Conservation (phyloP, 2,797 vertebrate genomes). For the Vultur gryphus region DNA sequence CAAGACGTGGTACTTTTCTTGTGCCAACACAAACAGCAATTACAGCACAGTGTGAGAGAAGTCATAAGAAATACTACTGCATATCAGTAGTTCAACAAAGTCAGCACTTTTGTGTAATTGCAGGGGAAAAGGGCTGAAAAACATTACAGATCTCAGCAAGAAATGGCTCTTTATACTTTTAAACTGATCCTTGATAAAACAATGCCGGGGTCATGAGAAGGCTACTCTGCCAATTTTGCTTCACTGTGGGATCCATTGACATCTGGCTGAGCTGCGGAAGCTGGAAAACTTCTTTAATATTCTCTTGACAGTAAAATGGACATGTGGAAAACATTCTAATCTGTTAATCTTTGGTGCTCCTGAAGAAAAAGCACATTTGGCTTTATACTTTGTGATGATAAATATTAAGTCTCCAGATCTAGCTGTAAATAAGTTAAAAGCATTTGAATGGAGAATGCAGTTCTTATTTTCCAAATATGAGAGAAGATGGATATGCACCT, state of each 20-base stretch:
- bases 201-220: constrained; percentile 80
- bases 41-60: constrained; percentile 83
- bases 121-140: constrained; percentile 73
- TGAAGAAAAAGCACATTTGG: constrained; percentile 78
- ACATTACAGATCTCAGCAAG: constrained; percentile 74
- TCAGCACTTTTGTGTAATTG: constrained; percentile 86
- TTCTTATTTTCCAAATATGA: constrained; percentile 58
- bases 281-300: constrained; percentile 94
- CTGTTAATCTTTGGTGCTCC: constrained; percentile 84
- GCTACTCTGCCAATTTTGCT: constrained; percentile 83
- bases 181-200: constrained; percentile 79
- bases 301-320: constrained; percentile 87
- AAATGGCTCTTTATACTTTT: constrained; percentile 72
- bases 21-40: constrained; percentile 93
- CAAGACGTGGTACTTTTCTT: constrained; percentile 75
- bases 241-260: constrained; percentile 85
- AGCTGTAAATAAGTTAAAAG: constrained; percentile 73
- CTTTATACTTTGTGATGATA: constrained; percentile 76
- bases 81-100: constrained; percentile 79
- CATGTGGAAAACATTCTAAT: constrained; percentile 95
- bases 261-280: constrained; percentile 89
- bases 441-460: constrained; percentile 46
- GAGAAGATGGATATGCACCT: constrained; percentile 54
- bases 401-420: constrained; percentile 75
- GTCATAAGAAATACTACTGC: constrained; percentile 84